Evolutionary conservation across 2,113 vertebrate species (phyloP).

Genomic region (Hypanus sabinus): DNA sequence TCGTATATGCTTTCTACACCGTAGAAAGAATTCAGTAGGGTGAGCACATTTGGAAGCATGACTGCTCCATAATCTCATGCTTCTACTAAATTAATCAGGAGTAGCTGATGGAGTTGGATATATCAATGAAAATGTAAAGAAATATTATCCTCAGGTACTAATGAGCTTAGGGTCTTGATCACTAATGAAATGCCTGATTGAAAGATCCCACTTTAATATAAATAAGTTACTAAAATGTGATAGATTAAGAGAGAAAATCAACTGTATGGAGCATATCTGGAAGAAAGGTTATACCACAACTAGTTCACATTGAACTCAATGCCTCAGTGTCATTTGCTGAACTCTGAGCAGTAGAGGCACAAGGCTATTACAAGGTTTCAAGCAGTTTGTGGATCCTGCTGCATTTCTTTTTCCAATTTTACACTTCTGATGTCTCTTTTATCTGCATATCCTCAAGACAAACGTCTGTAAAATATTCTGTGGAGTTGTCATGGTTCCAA

Average conservation of each 20-base stretch:
- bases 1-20: neutral
- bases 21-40: neutral
- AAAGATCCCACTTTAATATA: neutral
- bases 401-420: neutral
- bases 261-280: neutral
- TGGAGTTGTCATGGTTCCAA: no score
- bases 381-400: neutral
- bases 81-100: conserved; percentile 15
- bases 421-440: neutral
- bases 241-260: neutral
- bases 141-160: neutral
- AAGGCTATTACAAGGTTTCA: neutral
- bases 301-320: neutral
- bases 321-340: neutral
- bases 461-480: neutral
- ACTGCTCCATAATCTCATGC: neutral
- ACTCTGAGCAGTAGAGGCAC: neutral
- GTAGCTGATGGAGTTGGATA: neutral
- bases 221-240: conserved; percentile 11
- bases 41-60: neutral
- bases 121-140: neutral
- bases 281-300: neutral
- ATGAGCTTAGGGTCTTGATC: neutral
- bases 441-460: neutral
- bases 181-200: neutral